Evolutionary conservation across 2,888 invertebrate genomes (phyloP), one percentile per base, ranked within the genome.

Genomic region (Stenotaenia linearis): DNA sequence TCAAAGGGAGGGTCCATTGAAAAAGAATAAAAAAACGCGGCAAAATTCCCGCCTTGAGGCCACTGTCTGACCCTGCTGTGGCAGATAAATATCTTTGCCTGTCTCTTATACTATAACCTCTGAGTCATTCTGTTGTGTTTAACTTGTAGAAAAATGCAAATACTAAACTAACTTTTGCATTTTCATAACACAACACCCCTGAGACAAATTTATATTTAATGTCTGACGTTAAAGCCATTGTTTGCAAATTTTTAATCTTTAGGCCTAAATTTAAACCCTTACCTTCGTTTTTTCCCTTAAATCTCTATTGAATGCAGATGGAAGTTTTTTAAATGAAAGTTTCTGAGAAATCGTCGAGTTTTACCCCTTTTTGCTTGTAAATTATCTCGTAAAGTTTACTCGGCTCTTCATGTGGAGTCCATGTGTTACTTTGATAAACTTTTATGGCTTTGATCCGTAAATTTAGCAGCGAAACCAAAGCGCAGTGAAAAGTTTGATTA

Each of bases 11-110:
- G 37, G 15, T 1, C 37, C 9, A 37, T 12, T 89, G 87, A 86
- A 90, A 85, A 84, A 90, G 80, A 56, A 82, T 82, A 83, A 85
- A 83, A 80, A 84, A 79, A 78, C 77, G 80, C 30, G 25, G 81
- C 45, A 12, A 79, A 21, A 18, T 37, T 37, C 37, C 37, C 10
- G 37, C 37, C 37, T 37, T 6, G 37, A 37, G 37, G 37, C 37
- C 37, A 37, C 37, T 37, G 37, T 37, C 37, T 37, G 37, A 37
- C 37, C 37, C 37, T 37, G 37, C 37, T 15, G 15, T 37, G 37
- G 37, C 37, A 37, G 37, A 37, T 37, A 37, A 37, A 37, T 9
- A 37, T 37, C 37, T 37, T 37, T 37, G 37, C 5, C 37, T 37
- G 37, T 37, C 5, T 37, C 37, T 9, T 37, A 9, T 37, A 10